Evolutionary conservation across 2,113 vertebrate species (phyloP).

Genomic region (Eubucco bourcierii): DNA sequence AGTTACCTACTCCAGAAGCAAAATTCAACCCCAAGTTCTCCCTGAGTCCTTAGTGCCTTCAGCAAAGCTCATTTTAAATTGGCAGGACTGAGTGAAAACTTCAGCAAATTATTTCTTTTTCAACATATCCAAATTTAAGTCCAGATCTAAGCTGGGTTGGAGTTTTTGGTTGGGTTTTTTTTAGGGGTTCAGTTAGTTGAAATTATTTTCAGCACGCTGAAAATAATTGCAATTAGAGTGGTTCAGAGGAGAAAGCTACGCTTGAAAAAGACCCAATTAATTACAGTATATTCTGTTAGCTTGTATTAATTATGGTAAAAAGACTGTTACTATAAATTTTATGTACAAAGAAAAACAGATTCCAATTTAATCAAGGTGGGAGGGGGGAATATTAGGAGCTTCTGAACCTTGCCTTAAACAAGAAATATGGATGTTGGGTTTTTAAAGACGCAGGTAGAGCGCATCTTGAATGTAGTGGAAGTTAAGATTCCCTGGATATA

Average conservation of each 20-base stretch:
- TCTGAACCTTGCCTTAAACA: not conserved
- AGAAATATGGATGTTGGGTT: not conserved
- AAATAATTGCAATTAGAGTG: not conserved
- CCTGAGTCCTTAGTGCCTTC: too few relatives aligned
- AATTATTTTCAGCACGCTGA: not conserved
- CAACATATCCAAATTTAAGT: not conserved
- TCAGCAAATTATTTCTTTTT: not conserved
- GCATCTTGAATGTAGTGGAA: not conserved
- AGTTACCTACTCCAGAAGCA: too few relatives aligned
- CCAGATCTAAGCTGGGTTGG: accelerated
- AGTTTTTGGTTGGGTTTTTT: too few relatives aligned
- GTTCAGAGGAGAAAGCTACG: not conserved
- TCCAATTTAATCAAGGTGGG: not conserved
- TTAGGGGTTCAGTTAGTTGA: not conserved
- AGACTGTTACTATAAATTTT: not conserved
- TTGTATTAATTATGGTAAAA: not conserved
- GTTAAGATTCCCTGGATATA: not conserved
- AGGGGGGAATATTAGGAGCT: not conserved
- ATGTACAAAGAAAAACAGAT: not conserved
- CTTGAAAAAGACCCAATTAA: not conserved
- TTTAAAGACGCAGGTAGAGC: not conserved
- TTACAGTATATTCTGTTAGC: not conserved
- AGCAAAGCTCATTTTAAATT: too few relatives aligned
- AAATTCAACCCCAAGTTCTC: too few relatives aligned
- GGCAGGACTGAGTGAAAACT: not conserved